A percentile compares a stretch with the other conserved stretches of the same genome.
Evolutionary conservation across 2,113 vertebrate genomes (phyloP).

Genomic region (Callithrix jacchus): DNA sequence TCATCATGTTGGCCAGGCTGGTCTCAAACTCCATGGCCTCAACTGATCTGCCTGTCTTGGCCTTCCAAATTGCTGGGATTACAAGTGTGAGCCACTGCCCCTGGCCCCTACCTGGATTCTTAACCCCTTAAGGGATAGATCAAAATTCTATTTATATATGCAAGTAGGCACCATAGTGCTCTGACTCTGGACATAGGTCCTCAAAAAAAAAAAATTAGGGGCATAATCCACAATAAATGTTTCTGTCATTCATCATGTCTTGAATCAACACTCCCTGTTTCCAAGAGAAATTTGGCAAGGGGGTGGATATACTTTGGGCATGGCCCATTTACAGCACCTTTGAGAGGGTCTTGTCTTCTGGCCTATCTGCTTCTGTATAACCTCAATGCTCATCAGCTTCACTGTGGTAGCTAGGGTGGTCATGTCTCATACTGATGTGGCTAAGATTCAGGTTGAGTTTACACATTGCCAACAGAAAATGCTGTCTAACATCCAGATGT

Average conservation of each 20-base stretch:
- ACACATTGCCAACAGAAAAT: background rate
- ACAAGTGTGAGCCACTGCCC: too few species aligned
- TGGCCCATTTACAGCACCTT: background rate
- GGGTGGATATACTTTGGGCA: background rate
- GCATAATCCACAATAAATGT: background rate
- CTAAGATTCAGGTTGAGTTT: background rate
- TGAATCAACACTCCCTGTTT: background rate
- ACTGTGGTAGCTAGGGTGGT: background rate
- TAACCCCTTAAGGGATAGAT: background rate
- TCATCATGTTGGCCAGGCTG: too few species aligned
- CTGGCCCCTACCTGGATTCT: background rate
- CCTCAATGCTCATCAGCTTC: background rate
- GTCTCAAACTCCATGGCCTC: too few species aligned
- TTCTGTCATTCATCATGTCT: background rate
- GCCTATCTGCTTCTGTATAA: background rate
- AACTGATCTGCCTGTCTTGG: too few species aligned
- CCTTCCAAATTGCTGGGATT: too few species aligned
- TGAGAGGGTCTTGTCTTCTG: background rate
- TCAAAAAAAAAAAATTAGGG: constrained; percentile 15
- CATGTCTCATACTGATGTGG: background rate
- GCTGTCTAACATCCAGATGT: background rate
- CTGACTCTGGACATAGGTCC: background rate
- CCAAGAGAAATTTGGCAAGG: background rate
- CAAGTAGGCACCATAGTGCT: background rate
- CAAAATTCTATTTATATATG: background rate